Evolutionary conservation across 2,888 invertebrate genomes (phyloP), one percentile per base, ranked within the genome.

Genomic region (Isotomurus palustris): DNA sequence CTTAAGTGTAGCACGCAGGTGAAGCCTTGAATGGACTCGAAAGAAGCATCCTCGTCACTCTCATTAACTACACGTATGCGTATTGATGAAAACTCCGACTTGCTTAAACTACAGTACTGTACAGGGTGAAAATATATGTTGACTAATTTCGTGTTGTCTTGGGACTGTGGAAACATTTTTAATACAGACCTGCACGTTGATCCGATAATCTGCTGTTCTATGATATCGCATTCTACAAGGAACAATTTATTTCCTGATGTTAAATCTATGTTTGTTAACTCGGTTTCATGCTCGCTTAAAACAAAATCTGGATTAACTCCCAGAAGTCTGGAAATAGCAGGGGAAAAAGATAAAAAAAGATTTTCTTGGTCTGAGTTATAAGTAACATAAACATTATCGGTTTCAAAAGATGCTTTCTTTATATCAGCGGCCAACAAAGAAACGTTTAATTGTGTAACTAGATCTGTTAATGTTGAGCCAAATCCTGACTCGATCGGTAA

Each of bases 1-100:
- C 27, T 24, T 12, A 47, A 3, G 47, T 47, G 47, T 4, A 47
- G 25, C n/a, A 47, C n/a, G 17, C 47, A 47, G 8, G 47, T 47
- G 17, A 47, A 47, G 4, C 47, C 47, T 12, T n/a, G 8, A 19
- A 5, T n/a, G 8, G 5, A 3, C 12, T 27, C 28, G 27, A 47
- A 47, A 5, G 22, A n/a, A 5, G 28, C 25, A 24, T 3, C 3
- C 25, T 47, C 17, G 3, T 19, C 28, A 3, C 3, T 4, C 17
- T 47, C 47, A n/a, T 47, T 47, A 3, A 28, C 28, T 27, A 47
- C n/a, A 8, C n/a, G n/a, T 12, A 47, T 24, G 2, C 19, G 22
- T 3, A 47, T 27, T 3, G 25, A 8, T n/a, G 25, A n/a, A n/a
- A 47, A 27, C 3, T 27, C n/a, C 3, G 47, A 19, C 3, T 5